Evolutionary conservation across 2,113 vertebrate species (phyloP).

Genomic region (Mus pahari): DNA sequence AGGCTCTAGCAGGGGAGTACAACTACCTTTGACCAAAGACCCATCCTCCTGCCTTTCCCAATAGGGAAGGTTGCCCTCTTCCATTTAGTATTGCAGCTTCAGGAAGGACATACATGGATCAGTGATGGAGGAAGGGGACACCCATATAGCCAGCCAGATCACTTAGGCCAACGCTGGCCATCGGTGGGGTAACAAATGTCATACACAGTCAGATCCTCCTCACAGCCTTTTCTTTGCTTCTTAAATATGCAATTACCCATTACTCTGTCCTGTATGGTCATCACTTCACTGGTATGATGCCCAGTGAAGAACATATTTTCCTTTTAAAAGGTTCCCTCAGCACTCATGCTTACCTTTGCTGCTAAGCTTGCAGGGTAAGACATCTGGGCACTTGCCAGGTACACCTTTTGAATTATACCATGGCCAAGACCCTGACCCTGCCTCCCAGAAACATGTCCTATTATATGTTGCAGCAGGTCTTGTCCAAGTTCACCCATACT

Average conservation of each 20-base stretch:
- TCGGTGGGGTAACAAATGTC: background rate
- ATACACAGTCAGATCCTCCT: background rate
- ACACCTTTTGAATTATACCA: background rate
- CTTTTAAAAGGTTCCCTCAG: conserved; percentile 1
- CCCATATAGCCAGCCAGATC: background rate
- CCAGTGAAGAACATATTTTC: background rate
- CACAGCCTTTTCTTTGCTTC: background rate
- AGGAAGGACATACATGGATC: too few species aligned
- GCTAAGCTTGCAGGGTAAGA: background rate
- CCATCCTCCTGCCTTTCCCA: background rate
- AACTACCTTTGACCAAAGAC: background rate
- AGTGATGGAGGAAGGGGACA: background rate
- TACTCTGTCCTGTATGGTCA: background rate
- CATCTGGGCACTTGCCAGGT: background rate
- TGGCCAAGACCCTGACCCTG: background rate
- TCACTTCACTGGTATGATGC: background rate
- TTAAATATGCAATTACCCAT: background rate
- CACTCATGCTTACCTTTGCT: background rate
- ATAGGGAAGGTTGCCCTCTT: background rate
- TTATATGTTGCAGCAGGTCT: background rate
- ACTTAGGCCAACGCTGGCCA: background rate
- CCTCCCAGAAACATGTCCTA: background rate
- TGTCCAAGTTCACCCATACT: background rate
- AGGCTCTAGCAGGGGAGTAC: background rate
- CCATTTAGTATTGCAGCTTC: background rate